Percentiles rank a stretch among this genome's conserved stretches.
phyloP scores from a whole-genome alignment of 2,797 vertebrate genomes.

The Ceryle rudis region DNA sequence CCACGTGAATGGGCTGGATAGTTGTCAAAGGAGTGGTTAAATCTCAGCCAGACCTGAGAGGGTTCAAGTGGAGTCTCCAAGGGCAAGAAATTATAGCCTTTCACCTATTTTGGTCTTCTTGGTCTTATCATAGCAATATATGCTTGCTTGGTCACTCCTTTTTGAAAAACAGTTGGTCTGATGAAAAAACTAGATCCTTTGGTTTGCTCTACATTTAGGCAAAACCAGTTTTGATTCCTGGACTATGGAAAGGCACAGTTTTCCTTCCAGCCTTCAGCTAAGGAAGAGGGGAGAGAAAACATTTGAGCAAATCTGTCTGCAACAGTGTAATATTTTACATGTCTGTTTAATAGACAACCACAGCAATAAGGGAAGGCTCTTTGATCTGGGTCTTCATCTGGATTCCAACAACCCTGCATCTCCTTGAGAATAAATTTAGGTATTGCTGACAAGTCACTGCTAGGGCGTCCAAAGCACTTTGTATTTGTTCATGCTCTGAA shows the following conservation, averaged over 20 bases:
- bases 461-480: not conserved
- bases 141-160: not conserved
- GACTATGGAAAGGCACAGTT: not conserved
- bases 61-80: not conserved
- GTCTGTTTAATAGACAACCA: constrained; percentile 24
- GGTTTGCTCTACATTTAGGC: not conserved
- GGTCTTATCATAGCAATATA: not conserved
- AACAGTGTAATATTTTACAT: not conserved
- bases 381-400: not conserved
- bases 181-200: constrained; percentile 16
- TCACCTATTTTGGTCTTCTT: not conserved
- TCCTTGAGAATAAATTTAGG: not conserved
- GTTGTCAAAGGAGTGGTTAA: not conserved
- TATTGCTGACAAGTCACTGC: not conserved
- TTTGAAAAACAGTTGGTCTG: not conserved
- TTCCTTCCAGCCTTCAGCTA: not conserved
- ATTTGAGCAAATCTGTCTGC: not conserved
- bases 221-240: not conserved
- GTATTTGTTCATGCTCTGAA: not conserved
- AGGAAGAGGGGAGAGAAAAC: not conserved
- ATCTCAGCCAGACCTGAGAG: not conserved
- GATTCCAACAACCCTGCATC: not conserved
- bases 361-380: not conserved
- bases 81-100: not conserved
- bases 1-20: not conserved